These are phyloP conservation scores for Andrena cerasifolii DNA, from an alignment of 1,140 invertebrate species.

Conservation along the genomic window DNA sequence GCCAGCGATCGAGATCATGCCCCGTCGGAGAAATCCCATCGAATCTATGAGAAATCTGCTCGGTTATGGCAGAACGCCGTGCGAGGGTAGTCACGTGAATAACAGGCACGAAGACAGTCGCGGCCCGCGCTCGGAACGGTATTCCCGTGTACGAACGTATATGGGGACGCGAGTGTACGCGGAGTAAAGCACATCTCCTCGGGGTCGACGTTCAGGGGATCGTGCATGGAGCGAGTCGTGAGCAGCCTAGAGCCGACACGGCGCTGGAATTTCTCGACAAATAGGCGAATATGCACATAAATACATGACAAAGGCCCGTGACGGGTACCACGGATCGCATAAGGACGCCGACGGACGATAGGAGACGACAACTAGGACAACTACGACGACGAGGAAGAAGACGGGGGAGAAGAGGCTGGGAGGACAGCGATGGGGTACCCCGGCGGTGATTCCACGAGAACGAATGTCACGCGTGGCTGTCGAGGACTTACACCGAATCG, in stretches of 20 bases:
- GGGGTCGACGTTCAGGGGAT: conserved; percentile 66
- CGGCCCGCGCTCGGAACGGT: background rate
- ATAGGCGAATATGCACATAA: conserved; percentile 77
- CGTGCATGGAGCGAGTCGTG: conserved; percentile 73
- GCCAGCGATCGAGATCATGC: conserved; percentile 11
- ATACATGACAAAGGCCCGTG: conserved; percentile 71
- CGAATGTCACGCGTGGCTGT: conserved; percentile 48
- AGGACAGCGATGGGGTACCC: background rate
- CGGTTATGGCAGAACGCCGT: conserved; percentile 16
- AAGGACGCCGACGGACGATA: conserved; percentile 46
- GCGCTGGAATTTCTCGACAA: conserved; percentile 75
- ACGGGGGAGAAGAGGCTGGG: background rate
- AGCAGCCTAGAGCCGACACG: conserved; percentile 72
- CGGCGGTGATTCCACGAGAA: conserved; percentile 48
- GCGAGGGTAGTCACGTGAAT: conserved; percentile 35
- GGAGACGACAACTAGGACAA: conserved; percentile 41
- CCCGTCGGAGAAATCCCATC: background rate
- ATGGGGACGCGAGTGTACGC: conserved; percentile 37
- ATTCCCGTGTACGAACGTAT: conserved; percentile 45
- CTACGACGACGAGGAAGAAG: background rate
- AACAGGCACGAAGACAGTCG: conserved; percentile 12
- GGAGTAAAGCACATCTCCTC: conserved; percentile 41
- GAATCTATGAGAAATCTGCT: conserved; percentile 36
- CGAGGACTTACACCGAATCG: conserved; percentile 36
- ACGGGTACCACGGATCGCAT: conserved; percentile 61